phyloP scores from a whole-genome alignment of 2,797 vertebrate genomes.

The Scleropages formosus region DNA sequence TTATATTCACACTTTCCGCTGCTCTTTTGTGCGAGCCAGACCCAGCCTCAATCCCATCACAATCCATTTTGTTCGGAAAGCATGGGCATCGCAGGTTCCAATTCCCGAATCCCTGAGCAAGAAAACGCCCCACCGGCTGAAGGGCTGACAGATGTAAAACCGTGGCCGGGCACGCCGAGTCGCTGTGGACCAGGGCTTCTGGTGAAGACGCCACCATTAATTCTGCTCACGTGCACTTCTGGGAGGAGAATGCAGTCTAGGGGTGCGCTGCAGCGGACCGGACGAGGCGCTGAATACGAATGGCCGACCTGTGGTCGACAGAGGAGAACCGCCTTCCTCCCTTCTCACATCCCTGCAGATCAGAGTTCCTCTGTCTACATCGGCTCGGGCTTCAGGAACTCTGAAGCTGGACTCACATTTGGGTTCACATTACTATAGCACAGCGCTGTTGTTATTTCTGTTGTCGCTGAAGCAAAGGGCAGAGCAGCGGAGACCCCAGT shows the following conservation, averaged over 20 bases:
- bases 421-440: too few species aligned
- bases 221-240: background rate
- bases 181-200: background rate
- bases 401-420: background rate
- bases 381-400: background rate
- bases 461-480: too few species aligned
- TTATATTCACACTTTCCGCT: too few species aligned
- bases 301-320: background rate
- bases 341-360: background rate
- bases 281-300: constrained; percentile 15
- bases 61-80: too few species aligned
- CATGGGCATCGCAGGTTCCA: too few species aligned
- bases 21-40: too few species aligned
- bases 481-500: too few species aligned
- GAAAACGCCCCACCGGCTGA: too few species aligned
- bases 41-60: too few species aligned
- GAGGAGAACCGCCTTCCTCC: too few species aligned
- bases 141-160: background rate
- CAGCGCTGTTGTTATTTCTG: too few species aligned
- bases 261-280: background rate
- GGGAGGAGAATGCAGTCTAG: constrained; percentile 4
- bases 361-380: background rate
- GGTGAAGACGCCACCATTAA: constrained; percentile 9
- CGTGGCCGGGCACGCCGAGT: background rate
- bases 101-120: background rate